Conservation (phyloP, 2,797 vertebrate genomes). For the Aratinga solstitialis region DNA sequence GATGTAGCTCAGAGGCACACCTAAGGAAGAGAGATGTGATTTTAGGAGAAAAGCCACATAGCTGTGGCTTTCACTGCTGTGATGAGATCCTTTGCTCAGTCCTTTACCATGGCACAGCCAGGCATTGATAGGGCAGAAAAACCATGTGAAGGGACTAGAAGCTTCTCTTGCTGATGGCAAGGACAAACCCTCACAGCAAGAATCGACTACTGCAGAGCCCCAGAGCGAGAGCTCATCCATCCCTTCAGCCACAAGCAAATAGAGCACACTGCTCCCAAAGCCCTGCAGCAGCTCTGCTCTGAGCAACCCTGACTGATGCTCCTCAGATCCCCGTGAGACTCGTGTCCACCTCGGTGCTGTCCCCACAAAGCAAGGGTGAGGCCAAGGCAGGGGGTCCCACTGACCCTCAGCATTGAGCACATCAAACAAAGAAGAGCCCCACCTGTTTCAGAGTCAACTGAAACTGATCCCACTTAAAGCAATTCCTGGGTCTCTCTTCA, state of each 20-base stretch:
- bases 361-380: not conserved
- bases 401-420: accelerated
- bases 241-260: not conserved
- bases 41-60: slow-evolving; percentile 35
- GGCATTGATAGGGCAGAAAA: not conserved
- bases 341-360: accelerated
- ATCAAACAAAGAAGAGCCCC: not conserved
- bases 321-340: accelerated
- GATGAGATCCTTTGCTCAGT: not conserved
- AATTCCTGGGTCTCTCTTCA: not conserved
- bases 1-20: not conserved
- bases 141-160: not conserved
- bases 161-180: slow-evolving; percentile 30
- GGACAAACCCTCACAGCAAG: not conserved
- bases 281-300: not conserved
- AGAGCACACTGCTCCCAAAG: not conserved
- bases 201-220: not conserved
- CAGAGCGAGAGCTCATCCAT: not conserved
- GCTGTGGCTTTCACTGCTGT: not conserved
- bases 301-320: not conserved
- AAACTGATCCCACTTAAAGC: not conserved
- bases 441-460: not conserved
- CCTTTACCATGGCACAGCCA: not conserved
- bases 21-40: slow-evolving; percentile 8
- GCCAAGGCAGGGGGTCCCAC: not conserved